Evolutionary conservation across 2,797 vertebrate genomes (phyloP).

Genomic region (Delichon dasypus): DNA sequence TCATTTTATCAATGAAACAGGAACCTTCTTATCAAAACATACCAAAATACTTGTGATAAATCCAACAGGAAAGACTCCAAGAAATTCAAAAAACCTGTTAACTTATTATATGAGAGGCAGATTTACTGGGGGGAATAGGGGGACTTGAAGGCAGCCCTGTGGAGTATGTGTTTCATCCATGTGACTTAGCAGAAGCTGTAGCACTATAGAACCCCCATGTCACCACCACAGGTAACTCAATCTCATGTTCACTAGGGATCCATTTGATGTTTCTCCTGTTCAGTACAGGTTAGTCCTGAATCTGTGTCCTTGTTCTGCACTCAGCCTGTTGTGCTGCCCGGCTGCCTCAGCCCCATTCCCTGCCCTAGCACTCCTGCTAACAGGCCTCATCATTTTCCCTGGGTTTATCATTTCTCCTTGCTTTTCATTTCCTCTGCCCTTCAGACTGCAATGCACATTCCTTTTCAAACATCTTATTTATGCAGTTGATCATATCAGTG

Average conservation of each 20-base stretch:
- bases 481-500: background rate
- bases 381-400: background rate
- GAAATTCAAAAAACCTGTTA: background rate
- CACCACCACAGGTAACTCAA: background rate
- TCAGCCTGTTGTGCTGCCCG: background rate
- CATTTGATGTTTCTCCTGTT: background rate
- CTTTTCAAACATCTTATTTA: background rate
- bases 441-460: background rate
- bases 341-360: background rate
- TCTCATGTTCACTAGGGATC: rapidly evolving
- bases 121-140: background rate
- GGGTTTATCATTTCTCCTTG: background rate
- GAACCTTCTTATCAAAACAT: background rate
- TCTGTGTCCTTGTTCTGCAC: background rate
- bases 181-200: background rate
- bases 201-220: background rate
- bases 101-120: background rate
- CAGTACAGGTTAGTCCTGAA: background rate
- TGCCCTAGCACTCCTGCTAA: background rate
- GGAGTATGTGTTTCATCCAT: background rate
- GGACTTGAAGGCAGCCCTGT: background rate
- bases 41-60: background rate
- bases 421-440: background rate
- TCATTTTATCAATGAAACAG: background rate
- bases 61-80: background rate